Evolutionary conservation across 2,797 vertebrate species (phyloP).

Genomic region (Brachyalestes nurse): DNA sequence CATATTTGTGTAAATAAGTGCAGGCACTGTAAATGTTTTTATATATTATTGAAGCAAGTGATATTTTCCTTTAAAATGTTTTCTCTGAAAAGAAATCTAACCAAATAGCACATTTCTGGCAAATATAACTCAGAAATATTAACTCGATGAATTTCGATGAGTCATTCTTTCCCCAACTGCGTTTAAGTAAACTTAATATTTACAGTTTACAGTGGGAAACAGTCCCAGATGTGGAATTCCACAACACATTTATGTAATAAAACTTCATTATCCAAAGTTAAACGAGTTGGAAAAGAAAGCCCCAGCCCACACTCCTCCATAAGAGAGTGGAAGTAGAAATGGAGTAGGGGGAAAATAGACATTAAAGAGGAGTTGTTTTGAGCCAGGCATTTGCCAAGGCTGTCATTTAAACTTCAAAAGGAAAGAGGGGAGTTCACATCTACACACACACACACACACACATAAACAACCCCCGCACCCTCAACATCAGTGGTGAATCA

Average conservation of each 20-base stretch:
- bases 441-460: neutral
- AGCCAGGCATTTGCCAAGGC: neutral
- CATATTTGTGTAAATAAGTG: too few species aligned
- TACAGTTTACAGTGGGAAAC: too few species aligned
- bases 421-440: slow-evolving; percentile 16
- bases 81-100: too few species aligned
- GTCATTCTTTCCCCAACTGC: too few species aligned
- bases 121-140: too few species aligned
- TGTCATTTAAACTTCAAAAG: neutral
- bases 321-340: neutral
- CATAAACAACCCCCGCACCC: neutral
- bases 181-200: too few species aligned
- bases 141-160: too few species aligned
- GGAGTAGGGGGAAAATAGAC: neutral
- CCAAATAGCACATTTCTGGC: too few species aligned
- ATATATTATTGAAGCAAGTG: too few species aligned
- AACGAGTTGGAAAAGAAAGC: neutral
- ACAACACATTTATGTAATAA: neutral
- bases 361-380: neutral
- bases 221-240: neutral
- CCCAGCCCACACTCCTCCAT: too few species aligned
- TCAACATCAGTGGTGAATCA: neutral
- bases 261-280: neutral
- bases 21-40: too few species aligned
- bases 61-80: too few species aligned